phyloP scores from a whole-genome alignment of 2,113 vertebrate genomes.

The Potamarius usumacintae region DNA sequence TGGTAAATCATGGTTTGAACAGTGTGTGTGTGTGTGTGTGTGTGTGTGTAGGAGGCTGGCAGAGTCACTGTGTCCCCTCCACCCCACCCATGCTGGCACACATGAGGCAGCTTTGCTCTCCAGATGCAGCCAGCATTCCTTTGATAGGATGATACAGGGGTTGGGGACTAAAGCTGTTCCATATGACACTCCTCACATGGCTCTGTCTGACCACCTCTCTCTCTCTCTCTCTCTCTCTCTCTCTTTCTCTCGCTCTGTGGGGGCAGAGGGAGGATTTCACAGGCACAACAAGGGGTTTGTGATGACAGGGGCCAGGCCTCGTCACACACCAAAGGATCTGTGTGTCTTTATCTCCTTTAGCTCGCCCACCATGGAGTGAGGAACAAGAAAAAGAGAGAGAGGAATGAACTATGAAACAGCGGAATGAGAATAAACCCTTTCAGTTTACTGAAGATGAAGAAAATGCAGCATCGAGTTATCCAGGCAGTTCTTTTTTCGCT shows the following conservation, averaged over 20 bases:
- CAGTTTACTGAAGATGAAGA: neutral
- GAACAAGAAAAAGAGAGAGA: constrained; percentile 8
- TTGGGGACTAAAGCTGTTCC: constrained; percentile 87
- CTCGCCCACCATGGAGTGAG: constrained; percentile 40
- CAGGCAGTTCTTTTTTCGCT: neutral
- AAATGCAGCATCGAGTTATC: neutral
- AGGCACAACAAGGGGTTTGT: constrained; percentile 68
- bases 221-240: constrained; percentile 51
- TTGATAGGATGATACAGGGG: constrained; percentile 70
- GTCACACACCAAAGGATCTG: constrained; percentile 69
- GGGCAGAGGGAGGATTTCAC: constrained; percentile 66
- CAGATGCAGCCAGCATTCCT: constrained; percentile 76
- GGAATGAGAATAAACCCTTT: constrained; percentile 15
- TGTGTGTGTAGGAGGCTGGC: constrained; percentile 36
- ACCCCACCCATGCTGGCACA: constrained; percentile 70
- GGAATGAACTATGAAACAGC: neutral
- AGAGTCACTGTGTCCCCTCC: constrained; percentile 62
- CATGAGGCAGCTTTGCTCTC: constrained; percentile 77
- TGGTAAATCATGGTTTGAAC: neutral
- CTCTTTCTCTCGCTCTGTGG: constrained; percentile 49
- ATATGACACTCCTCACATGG: constrained; percentile 94
- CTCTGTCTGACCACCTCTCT: constrained; percentile 70
- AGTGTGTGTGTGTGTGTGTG: constrained; percentile 4
- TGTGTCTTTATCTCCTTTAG: constrained; percentile 54
- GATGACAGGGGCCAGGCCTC: constrained; percentile 73